Conservation (phyloP, 2,113 vertebrate species). For the Alligator sinensis region DNA sequence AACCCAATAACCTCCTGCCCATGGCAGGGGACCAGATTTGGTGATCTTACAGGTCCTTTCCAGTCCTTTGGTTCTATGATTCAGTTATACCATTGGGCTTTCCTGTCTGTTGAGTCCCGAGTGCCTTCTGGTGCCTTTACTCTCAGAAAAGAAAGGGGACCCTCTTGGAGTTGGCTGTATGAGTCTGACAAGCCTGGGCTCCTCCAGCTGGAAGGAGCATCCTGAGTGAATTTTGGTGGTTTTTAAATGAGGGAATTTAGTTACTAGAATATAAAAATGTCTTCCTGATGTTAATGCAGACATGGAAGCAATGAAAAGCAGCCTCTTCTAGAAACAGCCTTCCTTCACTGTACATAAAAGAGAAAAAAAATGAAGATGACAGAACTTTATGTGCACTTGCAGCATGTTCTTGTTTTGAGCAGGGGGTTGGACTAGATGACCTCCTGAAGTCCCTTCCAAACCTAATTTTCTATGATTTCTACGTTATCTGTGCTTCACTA, state of each 20-base stretch:
- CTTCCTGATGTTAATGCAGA: neutral
- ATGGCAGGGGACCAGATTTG: too few relatives aligned
- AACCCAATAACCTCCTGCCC: too few relatives aligned
- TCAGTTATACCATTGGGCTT: neutral
- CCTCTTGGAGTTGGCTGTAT: neutral
- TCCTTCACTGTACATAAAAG: neutral
- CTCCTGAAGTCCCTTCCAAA: too few relatives aligned
- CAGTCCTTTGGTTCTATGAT: too few relatives aligned
- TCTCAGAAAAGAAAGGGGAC: neutral
- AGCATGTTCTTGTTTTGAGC: neutral
- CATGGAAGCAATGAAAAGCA: neutral
- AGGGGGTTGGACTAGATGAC: too few relatives aligned
- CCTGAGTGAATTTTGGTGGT: neutral
- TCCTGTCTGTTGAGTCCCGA: neutral
- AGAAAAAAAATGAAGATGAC: neutral
- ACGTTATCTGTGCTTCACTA: neutral
- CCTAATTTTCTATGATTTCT: too few relatives aligned
- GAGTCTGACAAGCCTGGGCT: neutral
- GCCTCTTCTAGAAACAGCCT: neutral
- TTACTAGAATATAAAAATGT: neutral
- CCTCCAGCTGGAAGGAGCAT: neutral
- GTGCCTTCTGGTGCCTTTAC: neutral
- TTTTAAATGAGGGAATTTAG: neutral
- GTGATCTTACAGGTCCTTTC: too few relatives aligned
- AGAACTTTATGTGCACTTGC: neutral